These are phyloP conservation scores for Ips nitidus DNA, from an alignment of 1,140 invertebrate genomes.

Conservation along the genomic window DNA sequence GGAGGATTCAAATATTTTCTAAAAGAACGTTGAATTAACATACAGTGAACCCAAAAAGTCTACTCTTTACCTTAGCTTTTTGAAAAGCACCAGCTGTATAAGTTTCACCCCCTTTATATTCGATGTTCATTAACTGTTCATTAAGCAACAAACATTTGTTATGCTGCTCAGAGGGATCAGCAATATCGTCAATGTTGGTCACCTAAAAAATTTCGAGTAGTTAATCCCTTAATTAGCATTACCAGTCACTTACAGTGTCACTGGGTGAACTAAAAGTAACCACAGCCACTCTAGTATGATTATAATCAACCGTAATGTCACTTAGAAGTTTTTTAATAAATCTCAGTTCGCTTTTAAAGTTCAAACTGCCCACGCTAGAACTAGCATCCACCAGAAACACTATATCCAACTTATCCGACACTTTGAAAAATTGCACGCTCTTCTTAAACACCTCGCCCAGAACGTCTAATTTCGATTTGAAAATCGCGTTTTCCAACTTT, in stretches of 20 bases:
- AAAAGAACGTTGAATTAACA: conserved; percentile 9
- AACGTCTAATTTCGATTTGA: conserved; percentile 60
- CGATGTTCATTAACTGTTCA: conserved; percentile 62
- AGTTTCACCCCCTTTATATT: conserved; percentile 68
- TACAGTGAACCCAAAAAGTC: not conserved
- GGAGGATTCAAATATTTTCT: conserved; percentile 61
- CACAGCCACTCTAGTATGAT: conserved; percentile 65
- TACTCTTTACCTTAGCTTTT: conserved; percentile 60
- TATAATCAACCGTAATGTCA: conserved; percentile 66
- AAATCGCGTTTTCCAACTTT: conserved; percentile 59
- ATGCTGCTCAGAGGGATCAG: conserved; percentile 51
- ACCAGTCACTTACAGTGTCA: conserved; percentile 53
- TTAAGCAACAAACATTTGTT: conserved; percentile 69
- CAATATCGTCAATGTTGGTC: conserved; percentile 66
- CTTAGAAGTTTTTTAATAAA: conserved; percentile 73
- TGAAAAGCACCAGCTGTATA: conserved; percentile 68
- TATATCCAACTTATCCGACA: conserved; percentile 58
- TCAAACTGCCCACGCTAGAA: conserved; percentile 65
- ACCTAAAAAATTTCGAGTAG: conserved; percentile 42
- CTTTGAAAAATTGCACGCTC: conserved; percentile 54
- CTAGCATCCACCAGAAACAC: conserved; percentile 72
- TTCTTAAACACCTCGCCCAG: conserved; percentile 59
- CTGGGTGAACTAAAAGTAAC: conserved; percentile 67
- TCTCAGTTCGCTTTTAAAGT: conserved; percentile 69
- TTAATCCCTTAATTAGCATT: not conserved